Conservation (phyloP, 1,140 invertebrate genomes). For the Camponotus vicinus region DNA sequence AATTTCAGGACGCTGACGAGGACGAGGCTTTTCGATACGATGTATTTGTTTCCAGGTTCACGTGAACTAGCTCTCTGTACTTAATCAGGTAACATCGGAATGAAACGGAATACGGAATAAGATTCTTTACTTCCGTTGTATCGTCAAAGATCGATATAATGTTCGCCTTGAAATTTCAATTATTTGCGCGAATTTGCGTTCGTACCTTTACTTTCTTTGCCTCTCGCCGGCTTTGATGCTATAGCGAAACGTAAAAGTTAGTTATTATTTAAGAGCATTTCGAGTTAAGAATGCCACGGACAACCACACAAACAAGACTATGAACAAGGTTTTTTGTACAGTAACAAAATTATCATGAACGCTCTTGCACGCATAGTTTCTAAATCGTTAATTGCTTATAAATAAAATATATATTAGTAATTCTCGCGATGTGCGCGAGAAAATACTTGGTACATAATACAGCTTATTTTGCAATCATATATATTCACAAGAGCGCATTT, state of each 20-base stretch:
- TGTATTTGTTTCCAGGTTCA: conserved; percentile 37
- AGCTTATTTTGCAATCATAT: not conserved
- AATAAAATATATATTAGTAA: not conserved
- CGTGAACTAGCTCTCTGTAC: conserved; percentile 5
- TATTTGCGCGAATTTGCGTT: conserved; percentile 9
- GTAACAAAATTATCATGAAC: not conserved
- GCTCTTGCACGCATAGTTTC: not conserved
- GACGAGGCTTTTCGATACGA: conserved; percentile 12
- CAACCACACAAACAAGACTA: too few species aligned
- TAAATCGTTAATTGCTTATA: not conserved
- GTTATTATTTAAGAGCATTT: not conserved
- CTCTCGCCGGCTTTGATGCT: not conserved
- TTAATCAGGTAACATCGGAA: conserved; percentile 35
- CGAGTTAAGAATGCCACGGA: not conserved
- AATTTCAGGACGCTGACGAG: conserved; percentile 37
- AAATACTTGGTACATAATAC: not conserved
- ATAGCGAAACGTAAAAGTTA: conserved; percentile 12
- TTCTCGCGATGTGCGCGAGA: not conserved
- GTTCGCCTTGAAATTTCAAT: conserved; percentile 50
- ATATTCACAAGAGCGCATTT: not conserved
- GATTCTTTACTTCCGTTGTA: conserved; percentile 12
- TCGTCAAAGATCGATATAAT: conserved; percentile 46
- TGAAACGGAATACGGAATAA: conserved; percentile 52
- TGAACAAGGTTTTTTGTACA: not conserved
- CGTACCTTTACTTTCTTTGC: not conserved